Evolutionary conservation across 1,140 invertebrate genomes (phyloP), one percentile per base, ranked within the genome.

Genomic region (Heliconius melpomene): DNA sequence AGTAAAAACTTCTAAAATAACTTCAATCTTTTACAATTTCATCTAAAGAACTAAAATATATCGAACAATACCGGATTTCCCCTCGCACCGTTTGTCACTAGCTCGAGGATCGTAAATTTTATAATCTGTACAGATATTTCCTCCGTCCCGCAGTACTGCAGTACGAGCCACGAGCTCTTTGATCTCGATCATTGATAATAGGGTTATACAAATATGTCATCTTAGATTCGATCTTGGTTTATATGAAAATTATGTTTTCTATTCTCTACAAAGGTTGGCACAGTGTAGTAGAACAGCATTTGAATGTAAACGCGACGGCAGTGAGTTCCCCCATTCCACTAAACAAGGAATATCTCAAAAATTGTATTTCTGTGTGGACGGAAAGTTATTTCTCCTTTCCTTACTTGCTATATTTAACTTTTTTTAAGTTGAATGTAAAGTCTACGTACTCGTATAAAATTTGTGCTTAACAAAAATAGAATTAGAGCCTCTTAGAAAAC

Each of bases 61-160:
- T 57, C 54, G 54, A n/a, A 57, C 54, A 57, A 57, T 57, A 57
- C 54, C 54, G 54, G 54, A 57, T 57, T 57, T 76, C 40, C 75
- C 66, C 57, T 66, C 13, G 40, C 36, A 76, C 66, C 54, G 75
- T 76, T 76, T 76, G 57, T 76, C 57, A 76, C 75, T 26, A 1
- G 70, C 57, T 40, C 71, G 29, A 18, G 23, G 70, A 20, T 78
- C 71, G 71, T 78, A 78, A 72, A 78, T 78, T 54, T 78, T 78
- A 38, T 54, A 78, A 73, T 73, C 66, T 72, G 29, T 32, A 78
- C 9, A 23, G 54, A 57, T 57, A 57, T n/a, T 57, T 57, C 54
- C 54, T 57, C 52, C 16, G 32, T 36, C 32, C 32, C 7, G 7
- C 52, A 54, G 40, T 46, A 13, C 13, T 52, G 7, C 50, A 52